Evolutionary conservation across 2,797 vertebrate species (phyloP).

Genomic region (Poecilia wingei): DNA sequence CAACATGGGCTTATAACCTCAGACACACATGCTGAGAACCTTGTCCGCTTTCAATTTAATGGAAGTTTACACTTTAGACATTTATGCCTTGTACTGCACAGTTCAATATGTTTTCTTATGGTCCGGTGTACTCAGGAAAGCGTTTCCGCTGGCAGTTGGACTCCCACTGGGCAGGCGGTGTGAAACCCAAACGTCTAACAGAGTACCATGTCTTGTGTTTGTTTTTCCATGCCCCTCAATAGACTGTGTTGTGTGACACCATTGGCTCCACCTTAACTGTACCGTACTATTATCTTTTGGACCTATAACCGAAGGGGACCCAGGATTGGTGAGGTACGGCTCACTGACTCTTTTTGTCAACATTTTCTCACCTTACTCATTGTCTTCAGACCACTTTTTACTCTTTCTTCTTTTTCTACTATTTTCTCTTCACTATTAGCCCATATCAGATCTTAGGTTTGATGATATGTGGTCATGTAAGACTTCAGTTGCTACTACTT

Average conservation of each 20-base stretch:
- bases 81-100: no score
- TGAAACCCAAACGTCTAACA: not conserved
- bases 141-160: not conserved
- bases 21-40: not conserved
- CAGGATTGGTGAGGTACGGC: not conserved
- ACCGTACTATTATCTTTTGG: not conserved
- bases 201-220: no score
- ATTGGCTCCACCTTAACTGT: not conserved
- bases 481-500: not conserved
- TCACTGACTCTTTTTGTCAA: not conserved
- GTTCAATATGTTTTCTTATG: no score
- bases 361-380: not conserved
- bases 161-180: not conserved
- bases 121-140: not conserved
- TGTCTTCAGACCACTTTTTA: not conserved
- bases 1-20: not conserved
- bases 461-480: not conserved
- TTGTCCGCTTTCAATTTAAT: not conserved
- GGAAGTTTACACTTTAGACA: not conserved
- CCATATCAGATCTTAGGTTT: not conserved
- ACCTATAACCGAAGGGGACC: not conserved
- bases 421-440: not conserved
- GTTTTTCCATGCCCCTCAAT: not conserved
- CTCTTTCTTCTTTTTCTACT: not conserved
- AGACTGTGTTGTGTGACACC: not conserved